Percentiles rank a stretch among this genome's conserved stretches.
Conservation (phyloP, 2,797 vertebrate genomes). For the Carduelis carduelis region DNA sequence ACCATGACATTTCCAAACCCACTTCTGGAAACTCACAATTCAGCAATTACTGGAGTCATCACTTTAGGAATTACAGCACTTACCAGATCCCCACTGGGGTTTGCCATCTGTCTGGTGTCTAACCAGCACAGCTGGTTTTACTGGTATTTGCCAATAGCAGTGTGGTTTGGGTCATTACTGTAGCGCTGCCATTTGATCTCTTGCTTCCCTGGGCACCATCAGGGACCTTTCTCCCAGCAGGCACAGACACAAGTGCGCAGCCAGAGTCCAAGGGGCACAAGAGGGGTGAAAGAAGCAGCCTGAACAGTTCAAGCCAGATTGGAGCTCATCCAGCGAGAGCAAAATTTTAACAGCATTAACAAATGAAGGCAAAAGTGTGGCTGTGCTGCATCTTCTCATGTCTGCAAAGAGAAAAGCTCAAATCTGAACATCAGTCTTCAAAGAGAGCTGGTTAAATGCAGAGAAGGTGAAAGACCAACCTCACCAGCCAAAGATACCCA, state of each 20-base stretch:
- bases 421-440: constrained; percentile 6
- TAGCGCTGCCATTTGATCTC: not conserved
- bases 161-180: not conserved
- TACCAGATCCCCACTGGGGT: not conserved
- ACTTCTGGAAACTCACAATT: constrained; percentile 31
- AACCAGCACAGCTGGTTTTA: constrained; percentile 54
- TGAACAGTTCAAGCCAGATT: not conserved
- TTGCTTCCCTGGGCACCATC: not conserved
- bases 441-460: not conserved
- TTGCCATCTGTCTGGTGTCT: constrained; percentile 54
- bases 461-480: not conserved
- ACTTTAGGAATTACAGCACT: constrained; percentile 23
- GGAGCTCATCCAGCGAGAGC: not conserved
- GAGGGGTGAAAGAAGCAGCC: not conserved
- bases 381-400: not conserved
- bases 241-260: fast-evolving
- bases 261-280: not conserved
- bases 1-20: not conserved
- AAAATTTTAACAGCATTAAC: not conserved
- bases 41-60: constrained; percentile 45
- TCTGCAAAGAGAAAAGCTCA: constrained; percentile 7
- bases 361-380: constrained; percentile 35
- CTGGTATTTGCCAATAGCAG: constrained; percentile 58
- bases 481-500: not conserved
- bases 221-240: not conserved